A percentile compares a stretch with the other conserved stretches of the same genome.
Conservation (phyloP, 2,888 invertebrate species). For the Chrysolina haemoptera region DNA sequence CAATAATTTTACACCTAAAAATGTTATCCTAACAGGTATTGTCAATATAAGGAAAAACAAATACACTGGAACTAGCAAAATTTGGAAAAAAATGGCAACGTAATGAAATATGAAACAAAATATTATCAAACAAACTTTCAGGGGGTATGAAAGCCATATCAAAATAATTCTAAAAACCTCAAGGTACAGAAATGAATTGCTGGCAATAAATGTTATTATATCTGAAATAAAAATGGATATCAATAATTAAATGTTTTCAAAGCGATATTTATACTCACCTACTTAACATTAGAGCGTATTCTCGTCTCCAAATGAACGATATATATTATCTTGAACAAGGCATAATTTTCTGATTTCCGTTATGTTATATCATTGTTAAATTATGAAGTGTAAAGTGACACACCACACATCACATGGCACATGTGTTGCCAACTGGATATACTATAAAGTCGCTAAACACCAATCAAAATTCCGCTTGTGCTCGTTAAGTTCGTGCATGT, state of each 20-base stretch:
- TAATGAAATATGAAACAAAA: not conserved
- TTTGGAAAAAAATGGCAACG: not conserved
- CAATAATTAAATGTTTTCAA: not conserved
- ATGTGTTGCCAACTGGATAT: no score
- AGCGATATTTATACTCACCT: not conserved
- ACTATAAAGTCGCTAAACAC: no score
- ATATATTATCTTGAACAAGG: no score
- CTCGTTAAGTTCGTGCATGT: no score
- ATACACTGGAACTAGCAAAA: conserved; percentile 23
- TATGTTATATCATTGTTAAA: no score
- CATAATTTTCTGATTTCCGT: no score
- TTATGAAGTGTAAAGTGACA: no score
- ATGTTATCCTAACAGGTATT: conserved; percentile 17
- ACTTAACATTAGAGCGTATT: not conserved
- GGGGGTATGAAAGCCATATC: not conserved
- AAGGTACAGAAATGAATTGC: not conserved
- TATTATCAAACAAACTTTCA: not conserved
- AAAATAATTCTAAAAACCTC: not conserved
- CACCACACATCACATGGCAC: no score
- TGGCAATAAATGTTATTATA: not conserved
- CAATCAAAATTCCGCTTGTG: no score
- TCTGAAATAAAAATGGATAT: conserved; percentile 8
- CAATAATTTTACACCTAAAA: conserved; percentile 18
- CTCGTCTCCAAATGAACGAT: no score
- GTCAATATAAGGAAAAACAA: conserved; percentile 11